A percentile compares a stretch with the other conserved stretches of the same genome.
Conservation (phyloP, 2,888 invertebrate genomes). For the Beris chalybata region DNA sequence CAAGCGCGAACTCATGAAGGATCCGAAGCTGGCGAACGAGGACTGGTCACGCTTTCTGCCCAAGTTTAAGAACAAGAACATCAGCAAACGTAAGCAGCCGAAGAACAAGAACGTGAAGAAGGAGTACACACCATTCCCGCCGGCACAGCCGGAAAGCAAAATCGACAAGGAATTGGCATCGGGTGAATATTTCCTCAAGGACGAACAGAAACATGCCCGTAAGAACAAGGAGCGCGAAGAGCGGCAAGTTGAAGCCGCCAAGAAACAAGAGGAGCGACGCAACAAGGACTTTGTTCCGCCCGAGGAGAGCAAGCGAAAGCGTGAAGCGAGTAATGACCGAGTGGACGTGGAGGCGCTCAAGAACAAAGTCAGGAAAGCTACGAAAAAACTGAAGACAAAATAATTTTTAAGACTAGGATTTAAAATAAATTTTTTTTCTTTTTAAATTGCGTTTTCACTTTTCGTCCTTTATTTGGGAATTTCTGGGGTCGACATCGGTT, state of each 20-base stretch:
- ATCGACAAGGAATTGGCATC: conserved; percentile 89
- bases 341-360: conserved; percentile 74
- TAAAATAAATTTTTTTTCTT: too few species aligned
- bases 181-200: conserved; percentile 95
- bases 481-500: too few species aligned
- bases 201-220: conserved; percentile 74
- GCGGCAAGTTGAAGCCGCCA: conserved; percentile 74
- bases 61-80: conserved; percentile 87
- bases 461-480: too few species aligned
- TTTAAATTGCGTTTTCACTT: too few species aligned
- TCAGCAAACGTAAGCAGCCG: conserved; percentile 84
- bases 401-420: neutral
- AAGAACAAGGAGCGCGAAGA: conserved; percentile 74
- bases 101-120: conserved; percentile 88
- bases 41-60: conserved; percentile 97
- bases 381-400: conserved; percentile 53
- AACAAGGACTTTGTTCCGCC: conserved; percentile 84
- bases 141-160: conserved; percentile 89
- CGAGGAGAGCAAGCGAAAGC: conserved; percentile 57
- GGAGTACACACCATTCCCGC: conserved; percentile 97
- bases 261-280: conserved; percentile 73
- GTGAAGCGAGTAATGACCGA: conserved; percentile 45
- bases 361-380: conserved; percentile 72
- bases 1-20: conserved; percentile 90
- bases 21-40: conserved; percentile 87